These are phyloP conservation scores for Equus przewalskii DNA, from an alignment of 2,113 vertebrate species.

Conservation along the genomic window DNA sequence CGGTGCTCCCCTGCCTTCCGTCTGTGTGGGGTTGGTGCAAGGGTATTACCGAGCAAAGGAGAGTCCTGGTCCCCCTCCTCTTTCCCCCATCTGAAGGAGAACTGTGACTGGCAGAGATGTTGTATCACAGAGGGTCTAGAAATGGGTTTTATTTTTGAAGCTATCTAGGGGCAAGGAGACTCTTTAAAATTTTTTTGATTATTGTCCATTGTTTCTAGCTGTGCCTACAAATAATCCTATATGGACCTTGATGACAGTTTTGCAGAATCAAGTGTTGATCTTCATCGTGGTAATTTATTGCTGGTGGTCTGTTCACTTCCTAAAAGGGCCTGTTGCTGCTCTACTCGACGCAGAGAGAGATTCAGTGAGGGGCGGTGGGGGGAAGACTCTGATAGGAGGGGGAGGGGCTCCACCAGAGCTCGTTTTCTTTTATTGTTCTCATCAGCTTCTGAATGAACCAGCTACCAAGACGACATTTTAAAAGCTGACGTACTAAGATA, in stretches of 20 bases:
- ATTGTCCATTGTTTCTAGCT: too few relatives aligned
- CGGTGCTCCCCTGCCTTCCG: neutral
- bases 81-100: neutral
- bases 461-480: neutral
- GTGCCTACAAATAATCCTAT: neutral
- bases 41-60: neutral
- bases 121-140: neutral
- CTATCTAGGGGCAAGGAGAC: neutral
- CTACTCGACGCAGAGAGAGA: neutral
- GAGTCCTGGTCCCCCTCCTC: neutral
- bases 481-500: neutral
- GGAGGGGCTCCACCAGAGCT: neutral
- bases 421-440: neutral
- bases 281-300: neutral
- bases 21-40: neutral
- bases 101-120: neutral
- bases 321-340: neutral
- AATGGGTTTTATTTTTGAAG: neutral
- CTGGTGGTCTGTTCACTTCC: neutral
- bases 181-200: neutral
- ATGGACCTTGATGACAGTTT: neutral
- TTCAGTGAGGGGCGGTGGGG: neutral
- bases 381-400: neutral
- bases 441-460: slow-evolving; percentile 2
- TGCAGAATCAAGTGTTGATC: neutral